phyloP scores from a whole-genome alignment of 2,797 vertebrate species.

The Oreochromis grahami region DNA sequence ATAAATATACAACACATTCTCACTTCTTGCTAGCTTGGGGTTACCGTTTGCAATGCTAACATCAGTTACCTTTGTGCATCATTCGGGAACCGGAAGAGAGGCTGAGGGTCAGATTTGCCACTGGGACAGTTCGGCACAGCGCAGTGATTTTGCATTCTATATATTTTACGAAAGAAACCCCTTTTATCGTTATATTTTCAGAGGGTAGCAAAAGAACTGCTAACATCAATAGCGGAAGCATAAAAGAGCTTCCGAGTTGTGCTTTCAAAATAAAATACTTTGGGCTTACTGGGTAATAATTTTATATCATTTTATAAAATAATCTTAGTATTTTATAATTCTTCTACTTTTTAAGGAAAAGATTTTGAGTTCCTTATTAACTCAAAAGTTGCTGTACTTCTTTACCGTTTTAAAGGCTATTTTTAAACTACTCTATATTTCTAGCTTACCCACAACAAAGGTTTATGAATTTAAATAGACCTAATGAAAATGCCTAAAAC shows the following conservation, averaged over 20 bases:
- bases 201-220: background rate
- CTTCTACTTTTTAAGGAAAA: background rate
- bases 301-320: background rate
- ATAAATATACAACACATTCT: background rate
- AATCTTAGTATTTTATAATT: too few relatives aligned
- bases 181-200: background rate
- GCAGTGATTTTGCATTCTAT: constrained; percentile 76
- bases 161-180: background rate
- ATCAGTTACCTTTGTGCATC: constrained; percentile 73
- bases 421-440: background rate
- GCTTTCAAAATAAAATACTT: constrained; percentile 38
- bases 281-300: background rate
- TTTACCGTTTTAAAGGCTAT: fast-evolving
- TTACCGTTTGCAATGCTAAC: background rate
- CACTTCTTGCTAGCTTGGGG: background rate
- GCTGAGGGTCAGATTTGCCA: constrained; percentile 58
- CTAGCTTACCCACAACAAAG: fast-evolving
- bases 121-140: constrained; percentile 71
- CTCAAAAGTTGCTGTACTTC: background rate
- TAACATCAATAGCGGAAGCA: background rate
- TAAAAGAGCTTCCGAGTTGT: background rate
- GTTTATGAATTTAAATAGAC: background rate
- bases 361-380: background rate
- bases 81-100: constrained; percentile 81
- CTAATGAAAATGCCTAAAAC: background rate